phyloP scores from a whole-genome alignment of 2,797 vertebrate genomes.

The Petrocephalus sullivani region DNA sequence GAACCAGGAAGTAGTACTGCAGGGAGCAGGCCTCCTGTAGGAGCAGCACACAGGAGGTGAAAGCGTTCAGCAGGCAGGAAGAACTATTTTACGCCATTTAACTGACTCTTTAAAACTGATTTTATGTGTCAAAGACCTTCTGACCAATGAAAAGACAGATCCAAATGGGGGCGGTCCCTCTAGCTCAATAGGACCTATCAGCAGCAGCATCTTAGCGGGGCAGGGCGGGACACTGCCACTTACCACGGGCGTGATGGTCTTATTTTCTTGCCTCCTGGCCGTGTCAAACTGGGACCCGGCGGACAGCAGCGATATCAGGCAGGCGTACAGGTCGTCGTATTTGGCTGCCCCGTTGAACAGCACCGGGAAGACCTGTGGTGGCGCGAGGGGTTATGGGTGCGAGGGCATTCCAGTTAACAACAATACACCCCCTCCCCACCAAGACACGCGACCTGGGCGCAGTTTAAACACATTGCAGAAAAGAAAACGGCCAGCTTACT shows the following conservation, averaged over 20 bases:
- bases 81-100: background rate
- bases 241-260: constrained; percentile 82
- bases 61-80: background rate
- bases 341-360: constrained; percentile 79
- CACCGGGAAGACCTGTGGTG: constrained; percentile 71
- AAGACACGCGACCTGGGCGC: background rate
- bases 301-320: constrained; percentile 78
- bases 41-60: background rate
- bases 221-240: constrained; percentile 36
- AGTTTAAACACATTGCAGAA: no score
- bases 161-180: background rate
- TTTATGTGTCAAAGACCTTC: background rate
- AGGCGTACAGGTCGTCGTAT: constrained; percentile 82
- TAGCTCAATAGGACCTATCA: background rate
- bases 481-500: constrained; percentile 51
- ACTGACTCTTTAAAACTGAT: background rate
- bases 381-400: background rate
- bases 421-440: background rate
- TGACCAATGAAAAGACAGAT: background rate
- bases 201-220: background rate
- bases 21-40: constrained; percentile 92
- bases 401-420: background rate
- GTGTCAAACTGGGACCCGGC: constrained; percentile 92
- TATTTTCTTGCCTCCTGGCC: constrained; percentile 82
- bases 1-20: constrained; percentile 92